Percentiles rank a stretch among this genome's conserved stretches.
These are phyloP conservation scores for Yasuhikotakia modesta DNA, from an alignment of 2,797 vertebrate genomes.

Conservation along the genomic window DNA sequence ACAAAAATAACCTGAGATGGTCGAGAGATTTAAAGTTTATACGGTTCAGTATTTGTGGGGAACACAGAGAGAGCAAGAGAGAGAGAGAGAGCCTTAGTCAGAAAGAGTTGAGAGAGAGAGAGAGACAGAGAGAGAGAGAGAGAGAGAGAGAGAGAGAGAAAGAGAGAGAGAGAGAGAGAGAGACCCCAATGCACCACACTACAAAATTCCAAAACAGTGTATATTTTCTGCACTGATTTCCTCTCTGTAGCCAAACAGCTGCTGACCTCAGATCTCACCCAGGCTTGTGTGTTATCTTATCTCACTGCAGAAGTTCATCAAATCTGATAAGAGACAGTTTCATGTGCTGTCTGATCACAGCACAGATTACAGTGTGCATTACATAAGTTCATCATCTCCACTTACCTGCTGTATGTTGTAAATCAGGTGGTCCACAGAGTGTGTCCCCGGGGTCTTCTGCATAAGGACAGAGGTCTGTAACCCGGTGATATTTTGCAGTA, in stretches of 20 bases:
- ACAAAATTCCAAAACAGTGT: not conserved
- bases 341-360: not conserved
- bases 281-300: constrained; percentile 9
- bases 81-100: not conserved
- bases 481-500: not conserved
- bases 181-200: constrained; percentile 2
- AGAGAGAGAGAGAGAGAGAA: not conserved
- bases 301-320: constrained; percentile 7
- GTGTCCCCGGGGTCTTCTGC: constrained; percentile 5
- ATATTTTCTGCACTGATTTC: constrained; percentile 1
- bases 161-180: not conserved
- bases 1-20: not conserved
- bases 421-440: constrained; percentile 4
- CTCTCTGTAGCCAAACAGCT: constrained; percentile 2
- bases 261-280: not conserved
- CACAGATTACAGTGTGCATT: constrained; percentile 25
- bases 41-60: not conserved
- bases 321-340: constrained; percentile 12
- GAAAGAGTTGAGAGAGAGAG: not conserved
- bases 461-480: constrained; percentile 11
- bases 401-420: constrained; percentile 30
- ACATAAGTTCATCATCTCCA: constrained; percentile 24
- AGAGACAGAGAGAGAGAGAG: not conserved
- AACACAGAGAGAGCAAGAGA: not conserved
- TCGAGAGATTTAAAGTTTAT: not conserved